phyloP scores from a whole-genome alignment of 1,140 invertebrate species.

The Drosophila pallidifrons region DNA sequence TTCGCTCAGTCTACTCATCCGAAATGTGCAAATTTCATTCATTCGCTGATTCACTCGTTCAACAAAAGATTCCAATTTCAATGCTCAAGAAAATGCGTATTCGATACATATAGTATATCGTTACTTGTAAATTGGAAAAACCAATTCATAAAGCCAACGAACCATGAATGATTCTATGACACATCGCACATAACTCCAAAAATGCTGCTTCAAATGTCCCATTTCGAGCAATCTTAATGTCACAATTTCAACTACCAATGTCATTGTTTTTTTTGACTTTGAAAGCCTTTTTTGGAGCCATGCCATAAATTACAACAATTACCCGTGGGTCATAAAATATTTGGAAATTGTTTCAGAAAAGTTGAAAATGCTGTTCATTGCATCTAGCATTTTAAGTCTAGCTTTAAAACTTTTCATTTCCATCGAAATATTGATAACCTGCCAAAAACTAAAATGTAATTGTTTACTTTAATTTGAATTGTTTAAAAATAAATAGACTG shows the following conservation, averaged over 20 bases:
- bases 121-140: neutral
- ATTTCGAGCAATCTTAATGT: neutral
- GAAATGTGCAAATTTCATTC: slow-evolving; percentile 32
- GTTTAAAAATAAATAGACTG: too few species aligned
- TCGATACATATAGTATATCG: neutral
- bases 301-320: neutral
- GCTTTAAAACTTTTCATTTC: too few species aligned
- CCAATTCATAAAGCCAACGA: slow-evolving; percentile 28
- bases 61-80: slow-evolving; percentile 16
- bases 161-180: slow-evolving; percentile 36
- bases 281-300: neutral
- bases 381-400: too few species aligned
- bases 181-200: slow-evolving; percentile 7
- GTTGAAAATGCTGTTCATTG: neutral
- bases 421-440: too few species aligned
- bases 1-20: neutral
- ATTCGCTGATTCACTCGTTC: neutral
- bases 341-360: neutral
- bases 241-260: neutral
- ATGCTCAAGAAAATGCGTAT: slow-evolving; percentile 8
- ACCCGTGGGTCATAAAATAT: neutral
- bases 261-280: neutral
- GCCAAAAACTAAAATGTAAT: too few species aligned
- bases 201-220: neutral
- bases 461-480: too few species aligned